Conservation (phyloP, 2,797 vertebrate genomes). For the Danio choprae region DNA sequence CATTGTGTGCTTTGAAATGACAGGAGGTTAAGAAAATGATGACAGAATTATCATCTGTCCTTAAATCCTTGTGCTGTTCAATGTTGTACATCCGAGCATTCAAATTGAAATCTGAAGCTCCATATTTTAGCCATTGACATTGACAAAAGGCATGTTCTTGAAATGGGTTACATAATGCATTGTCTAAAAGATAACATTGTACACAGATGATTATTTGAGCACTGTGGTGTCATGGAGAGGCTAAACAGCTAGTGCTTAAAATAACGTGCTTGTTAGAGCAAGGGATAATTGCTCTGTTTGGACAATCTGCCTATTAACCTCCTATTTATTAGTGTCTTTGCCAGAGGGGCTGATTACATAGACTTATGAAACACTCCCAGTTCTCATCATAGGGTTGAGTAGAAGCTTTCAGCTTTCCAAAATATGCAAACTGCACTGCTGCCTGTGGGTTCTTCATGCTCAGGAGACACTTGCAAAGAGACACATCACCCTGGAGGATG, state of each 20-base stretch:
- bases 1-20: background rate
- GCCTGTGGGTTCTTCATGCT: background rate
- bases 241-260: conserved; percentile 43
- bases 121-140: background rate
- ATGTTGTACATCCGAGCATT: conserved; percentile 19
- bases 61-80: background rate
- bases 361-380: conserved; percentile 17
- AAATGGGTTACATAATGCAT: conserved; percentile 1
- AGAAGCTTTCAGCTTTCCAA: conserved; percentile 33
- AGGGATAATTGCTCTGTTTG: conserved; percentile 51
- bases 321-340: conserved; percentile 34
- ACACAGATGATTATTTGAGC: conserved; percentile 19
- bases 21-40: background rate
- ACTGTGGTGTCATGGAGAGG: conserved; percentile 29
- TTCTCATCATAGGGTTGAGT: conserved; percentile 20
- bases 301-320: conserved; percentile 50
- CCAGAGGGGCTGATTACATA: conserved; percentile 49
- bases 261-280: conserved; percentile 48
- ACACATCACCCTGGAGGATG: conserved; percentile 28
- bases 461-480: conserved; percentile 12
- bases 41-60: background rate
- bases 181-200: background rate
- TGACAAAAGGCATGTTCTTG: background rate
- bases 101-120: background rate
- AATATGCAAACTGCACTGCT: background rate